Percentiles rank a stretch among this genome's conserved stretches.
Evolutionary conservation across 2,888 invertebrate genomes (phyloP).

Genomic region (Perizoma affinitatum): DNA sequence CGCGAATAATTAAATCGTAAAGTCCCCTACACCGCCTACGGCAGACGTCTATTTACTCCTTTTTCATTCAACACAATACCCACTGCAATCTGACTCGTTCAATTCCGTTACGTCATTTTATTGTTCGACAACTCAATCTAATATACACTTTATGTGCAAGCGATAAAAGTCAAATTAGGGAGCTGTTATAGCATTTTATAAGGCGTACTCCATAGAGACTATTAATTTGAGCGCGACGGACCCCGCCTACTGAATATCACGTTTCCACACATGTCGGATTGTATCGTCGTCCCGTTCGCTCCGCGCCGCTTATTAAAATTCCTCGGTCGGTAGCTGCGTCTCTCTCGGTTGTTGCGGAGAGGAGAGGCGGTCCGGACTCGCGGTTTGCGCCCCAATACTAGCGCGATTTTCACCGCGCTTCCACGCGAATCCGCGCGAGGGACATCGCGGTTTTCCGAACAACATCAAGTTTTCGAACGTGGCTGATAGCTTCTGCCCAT

Average conservation of each 20-base stretch:
- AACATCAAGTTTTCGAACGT: constrained; percentile 53
- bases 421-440: constrained; percentile 77
- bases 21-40: constrained; percentile 82
- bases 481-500: constrained; percentile 24
- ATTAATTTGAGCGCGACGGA: constrained; percentile 83
- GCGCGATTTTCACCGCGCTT: constrained; percentile 80
- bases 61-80: constrained; percentile 84
- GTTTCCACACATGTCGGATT: constrained; percentile 78
- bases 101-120: constrained; percentile 65
- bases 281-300: constrained; percentile 75
- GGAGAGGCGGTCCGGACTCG: constrained; percentile 69
- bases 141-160: constrained; percentile 41
- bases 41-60: constrained; percentile 82
- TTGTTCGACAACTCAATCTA: constrained; percentile 38
- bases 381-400: constrained; percentile 75
- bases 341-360: constrained; percentile 63
- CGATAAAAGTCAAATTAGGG: constrained; percentile 45
- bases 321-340: constrained; percentile 79
- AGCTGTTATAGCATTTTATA: constrained; percentile 51
- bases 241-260: constrained; percentile 81
- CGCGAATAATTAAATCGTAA: constrained; percentile 85
- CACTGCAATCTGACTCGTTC: constrained; percentile 74
- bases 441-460: constrained; percentile 57
- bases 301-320: constrained; percentile 84
- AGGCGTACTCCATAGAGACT: constrained; percentile 77